Evolutionary conservation across 2,113 vertebrate species (phyloP).

Genomic region (Gasterosteus nipponicus): DNA sequence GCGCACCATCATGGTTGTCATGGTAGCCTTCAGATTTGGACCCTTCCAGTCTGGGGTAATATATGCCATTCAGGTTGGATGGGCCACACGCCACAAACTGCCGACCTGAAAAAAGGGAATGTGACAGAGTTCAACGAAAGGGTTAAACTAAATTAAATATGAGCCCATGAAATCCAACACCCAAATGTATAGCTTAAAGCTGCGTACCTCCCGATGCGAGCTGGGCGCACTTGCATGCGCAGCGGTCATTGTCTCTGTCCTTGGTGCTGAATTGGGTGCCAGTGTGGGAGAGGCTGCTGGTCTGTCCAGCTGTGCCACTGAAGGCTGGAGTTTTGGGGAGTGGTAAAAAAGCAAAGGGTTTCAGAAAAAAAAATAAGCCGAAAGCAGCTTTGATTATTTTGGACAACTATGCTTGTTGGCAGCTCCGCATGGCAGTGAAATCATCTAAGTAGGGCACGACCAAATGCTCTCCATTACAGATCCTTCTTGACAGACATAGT

Average conservation of each 20-base stretch:
- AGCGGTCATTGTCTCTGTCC: slow-evolving; percentile 81
- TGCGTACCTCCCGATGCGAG: slow-evolving; percentile 81
- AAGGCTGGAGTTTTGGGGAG: slow-evolving; percentile 66
- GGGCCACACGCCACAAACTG: too few species aligned
- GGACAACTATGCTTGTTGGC: slow-evolving; percentile 15
- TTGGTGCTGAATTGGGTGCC: slow-evolving; percentile 86
- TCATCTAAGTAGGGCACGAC: too few species aligned
- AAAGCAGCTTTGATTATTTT: slow-evolving; percentile 29
- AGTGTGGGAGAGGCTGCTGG: slow-evolving; percentile 34
- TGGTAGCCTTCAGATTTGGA: slow-evolving; percentile 78
- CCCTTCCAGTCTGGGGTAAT: slow-evolving; percentile 86
- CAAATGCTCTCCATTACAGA: too few species aligned
- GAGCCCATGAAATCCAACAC: slow-evolving; percentile 55
- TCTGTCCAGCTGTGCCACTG: slow-evolving; percentile 81
- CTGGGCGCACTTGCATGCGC: slow-evolving; percentile 82
- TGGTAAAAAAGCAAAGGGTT: not conserved
- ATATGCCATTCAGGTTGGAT: too few species aligned
- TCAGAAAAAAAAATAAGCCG: slow-evolving; percentile 5
- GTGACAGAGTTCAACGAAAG: slow-evolving; percentile 31
- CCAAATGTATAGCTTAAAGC: slow-evolving; percentile 41
- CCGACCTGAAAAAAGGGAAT: slow-evolving; percentile 78
- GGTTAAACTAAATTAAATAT: slow-evolving; percentile 47
- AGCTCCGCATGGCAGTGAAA: not conserved
- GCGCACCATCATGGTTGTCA: slow-evolving; percentile 87
- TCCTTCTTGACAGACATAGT: too few species aligned